A percentile compares a stretch with the other conserved stretches of the same genome.
Conservation (phyloP, 2,888 invertebrate genomes). For the Diarsia mendica region DNA sequence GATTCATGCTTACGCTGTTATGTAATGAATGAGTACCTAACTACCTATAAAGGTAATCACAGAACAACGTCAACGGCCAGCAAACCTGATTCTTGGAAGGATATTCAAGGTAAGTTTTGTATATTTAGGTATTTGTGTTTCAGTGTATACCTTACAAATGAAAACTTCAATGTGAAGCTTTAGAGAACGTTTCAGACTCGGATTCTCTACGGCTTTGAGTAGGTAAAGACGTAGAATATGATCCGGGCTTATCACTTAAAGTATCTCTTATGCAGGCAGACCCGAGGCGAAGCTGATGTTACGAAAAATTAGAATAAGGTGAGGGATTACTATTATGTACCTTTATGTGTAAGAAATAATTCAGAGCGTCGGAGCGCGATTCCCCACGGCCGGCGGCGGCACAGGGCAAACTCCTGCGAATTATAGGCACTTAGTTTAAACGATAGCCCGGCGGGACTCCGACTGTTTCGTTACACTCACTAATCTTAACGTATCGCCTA, state of each 20-base stretch:
- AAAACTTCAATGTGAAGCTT: background rate
- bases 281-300: constrained; percentile 1
- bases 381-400: constrained; percentile 77
- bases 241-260: constrained; percentile 17
- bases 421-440: constrained; percentile 89
- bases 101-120: background rate
- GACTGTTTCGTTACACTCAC: constrained; percentile 80
- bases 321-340: constrained; percentile 51
- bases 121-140: background rate
- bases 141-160: background rate
- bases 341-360: constrained; percentile 78
- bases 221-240: constrained; percentile 11
- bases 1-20: constrained; percentile 21
- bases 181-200: background rate
- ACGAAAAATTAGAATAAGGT: constrained; percentile 47
- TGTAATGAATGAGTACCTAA: constrained; percentile 45
- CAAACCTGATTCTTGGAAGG: background rate
- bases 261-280: constrained; percentile 11
- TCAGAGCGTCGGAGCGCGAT: constrained; percentile 80
- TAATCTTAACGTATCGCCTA: constrained; percentile 67
- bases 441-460: constrained; percentile 83
- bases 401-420: constrained; percentile 87
- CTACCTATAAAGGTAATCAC: constrained; percentile 8
- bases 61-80: background rate
- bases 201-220: background rate